These are phyloP conservation scores for Pseudomyrmex concolor DNA, from an alignment of 1,140 invertebrate species.

Conservation along the genomic window DNA sequence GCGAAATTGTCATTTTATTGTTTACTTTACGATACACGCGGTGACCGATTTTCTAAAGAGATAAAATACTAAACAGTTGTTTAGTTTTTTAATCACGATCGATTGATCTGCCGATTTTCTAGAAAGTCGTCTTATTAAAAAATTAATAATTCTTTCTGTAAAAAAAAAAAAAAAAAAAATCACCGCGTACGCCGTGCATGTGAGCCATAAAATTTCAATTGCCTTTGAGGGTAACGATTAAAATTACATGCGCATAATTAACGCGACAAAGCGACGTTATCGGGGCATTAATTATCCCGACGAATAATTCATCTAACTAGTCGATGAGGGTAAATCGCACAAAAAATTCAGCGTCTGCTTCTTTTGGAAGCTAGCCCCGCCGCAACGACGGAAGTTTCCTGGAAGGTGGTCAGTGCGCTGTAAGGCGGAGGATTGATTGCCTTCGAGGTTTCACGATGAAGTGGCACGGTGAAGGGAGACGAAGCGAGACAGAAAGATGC, in stretches of 20 bases:
- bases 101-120: neutral
- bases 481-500: slow-evolving; percentile 61
- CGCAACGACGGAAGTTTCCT: slow-evolving; percentile 70
- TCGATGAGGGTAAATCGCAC: slow-evolving; percentile 57
- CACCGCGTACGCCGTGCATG: neutral
- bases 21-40: neutral
- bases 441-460: slow-evolving; percentile 79
- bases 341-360: slow-evolving; percentile 59
- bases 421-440: slow-evolving; percentile 85
- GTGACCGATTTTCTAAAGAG: neutral
- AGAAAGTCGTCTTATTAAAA: neutral
- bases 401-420: slow-evolving; percentile 83
- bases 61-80: neutral
- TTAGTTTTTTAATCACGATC: slow-evolving; percentile 13
- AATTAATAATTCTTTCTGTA: neutral
- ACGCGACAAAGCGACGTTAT: slow-evolving; percentile 51
- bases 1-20: neutral
- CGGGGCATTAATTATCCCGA: slow-evolving; percentile 48
- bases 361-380: slow-evolving; percentile 49
- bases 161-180: too few species aligned
- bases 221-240: slow-evolving; percentile 35
- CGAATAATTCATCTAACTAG: slow-evolving; percentile 54
- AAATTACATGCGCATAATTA: slow-evolving; percentile 58
- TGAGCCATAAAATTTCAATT: slow-evolving; percentile 40
- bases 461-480: slow-evolving; percentile 57